These are phyloP conservation scores for Limnephilus marmoratus DNA, from an alignment of 2,888 invertebrate genomes.

Conservation along the genomic window DNA sequence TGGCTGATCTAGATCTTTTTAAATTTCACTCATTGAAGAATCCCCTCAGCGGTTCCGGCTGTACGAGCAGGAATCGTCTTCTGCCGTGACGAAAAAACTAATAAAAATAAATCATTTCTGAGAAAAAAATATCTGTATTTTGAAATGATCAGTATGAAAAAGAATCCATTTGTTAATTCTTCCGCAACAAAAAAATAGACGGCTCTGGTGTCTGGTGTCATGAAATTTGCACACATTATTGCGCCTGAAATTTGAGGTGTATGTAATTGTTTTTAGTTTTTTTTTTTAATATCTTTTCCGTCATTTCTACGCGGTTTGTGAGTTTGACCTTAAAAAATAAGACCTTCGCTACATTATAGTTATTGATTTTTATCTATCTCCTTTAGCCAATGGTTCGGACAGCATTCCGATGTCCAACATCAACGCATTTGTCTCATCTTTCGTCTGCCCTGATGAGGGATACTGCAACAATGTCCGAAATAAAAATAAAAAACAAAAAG, in stretches of 20 bases:
- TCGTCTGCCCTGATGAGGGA: too few relatives aligned
- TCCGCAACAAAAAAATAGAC: background rate
- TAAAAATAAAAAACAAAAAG: too few relatives aligned
- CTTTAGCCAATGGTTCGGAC: too few relatives aligned
- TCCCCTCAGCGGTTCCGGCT: background rate
- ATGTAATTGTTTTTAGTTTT: background rate
- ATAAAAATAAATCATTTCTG: background rate
- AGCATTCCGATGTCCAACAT: too few relatives aligned
- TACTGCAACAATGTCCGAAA: too few relatives aligned
- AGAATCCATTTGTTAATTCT: background rate
- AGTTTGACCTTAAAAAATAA: too few relatives aligned
- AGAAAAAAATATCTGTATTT: background rate
- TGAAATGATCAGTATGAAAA: background rate
- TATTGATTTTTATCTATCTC: too few relatives aligned
- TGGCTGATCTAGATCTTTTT: constrained; percentile 18
- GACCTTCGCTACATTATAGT: too few relatives aligned
- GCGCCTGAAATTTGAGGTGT: background rate
- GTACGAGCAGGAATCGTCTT: background rate
- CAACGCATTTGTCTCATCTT: too few relatives aligned
- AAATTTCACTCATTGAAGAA: constrained; percentile 30
- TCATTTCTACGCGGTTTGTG: too few relatives aligned
- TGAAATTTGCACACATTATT: background rate
- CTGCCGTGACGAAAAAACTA: background rate
- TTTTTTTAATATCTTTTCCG: too few relatives aligned
- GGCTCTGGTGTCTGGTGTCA: background rate